Evolutionary conservation across 2,797 vertebrate genomes (phyloP), one percentile per base, ranked within the genome.

Genomic region (Chromis chromis): DNA sequence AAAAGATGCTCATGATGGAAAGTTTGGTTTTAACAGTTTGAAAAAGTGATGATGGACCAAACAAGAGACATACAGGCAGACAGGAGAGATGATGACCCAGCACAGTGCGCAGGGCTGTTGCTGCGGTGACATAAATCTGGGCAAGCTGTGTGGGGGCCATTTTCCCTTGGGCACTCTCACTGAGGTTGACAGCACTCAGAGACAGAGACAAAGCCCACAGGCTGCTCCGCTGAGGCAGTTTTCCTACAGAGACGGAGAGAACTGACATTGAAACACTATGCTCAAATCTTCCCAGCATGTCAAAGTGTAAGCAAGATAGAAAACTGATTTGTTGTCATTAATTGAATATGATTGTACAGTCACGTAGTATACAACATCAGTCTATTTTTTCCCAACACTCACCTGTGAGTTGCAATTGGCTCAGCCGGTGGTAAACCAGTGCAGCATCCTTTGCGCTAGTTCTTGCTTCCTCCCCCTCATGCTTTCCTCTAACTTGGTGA

Each of bases 361-460:
- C 17, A 8, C 6, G 1, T 36, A 36, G 33, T 3, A 36, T 11
- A 11, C 33, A 36, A 36, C 10, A 12, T 36, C 33, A 36, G 33
- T 3, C 33, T 3, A 12, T 36, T 36, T 36, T 36, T 12, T 2
- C 6, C 33, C 12, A 1, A 25, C 31, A 9, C 76, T 70, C 78
- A 98, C 98, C 98, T 87, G 98, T 98, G 79, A 99, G 96, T 73
- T 98, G 96, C 84, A 99, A 95, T 82, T 99, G 97, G 81, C 96
- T 97, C 68, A 99, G 95, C 72, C 93, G 94, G 84, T 99, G 96
- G 89, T 99, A 99, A 0, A 97, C 98, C 63, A 98, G 91, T 0
- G 98, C 97, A 0, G 97, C 98, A 3, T 99, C 97, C 58, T 92
- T 94, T 0, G 97, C 96, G 0, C 98, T 99, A 10, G 96, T 97